phyloP scores from a whole-genome alignment of 2,113 vertebrate genomes.

The Bos taurus region ARS-UCD2.0 NC_037334.1:10331501-10332000 shows the following conservation, averaged over 20 bases:
- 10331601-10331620: background rate
- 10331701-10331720: background rate
- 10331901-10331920: background rate
- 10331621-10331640: background rate
- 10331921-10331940: background rate
- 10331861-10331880: background rate
- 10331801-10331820: background rate
- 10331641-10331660: background rate
- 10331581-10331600: background rate
- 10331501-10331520: background rate
- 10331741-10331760: background rate
- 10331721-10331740: background rate
- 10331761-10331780: background rate
- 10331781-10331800: background rate
- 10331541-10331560: background rate
- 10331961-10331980: background rate
- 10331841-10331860: background rate
- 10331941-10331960: background rate
- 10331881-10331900: background rate
- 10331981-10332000: background rate
- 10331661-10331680: background rate
- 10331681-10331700: background rate
- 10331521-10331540: background rate
- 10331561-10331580: background rate
- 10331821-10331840: background rate